These are phyloP conservation scores for Pangasius larnaudii DNA, from an alignment of 2,797 vertebrate species.

Conservation along the genomic window DNA sequence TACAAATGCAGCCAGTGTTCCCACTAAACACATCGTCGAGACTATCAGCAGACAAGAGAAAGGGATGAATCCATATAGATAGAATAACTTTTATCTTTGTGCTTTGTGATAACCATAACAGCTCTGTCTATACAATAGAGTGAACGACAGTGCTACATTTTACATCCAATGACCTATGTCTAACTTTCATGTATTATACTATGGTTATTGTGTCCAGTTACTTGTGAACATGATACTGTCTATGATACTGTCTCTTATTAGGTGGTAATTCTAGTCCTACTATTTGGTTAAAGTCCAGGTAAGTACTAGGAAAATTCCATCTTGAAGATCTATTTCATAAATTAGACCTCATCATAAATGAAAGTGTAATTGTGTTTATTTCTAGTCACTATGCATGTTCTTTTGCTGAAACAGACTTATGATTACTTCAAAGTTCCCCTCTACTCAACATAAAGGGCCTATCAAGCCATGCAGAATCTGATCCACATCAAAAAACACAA, in stretches of 20 bases:
- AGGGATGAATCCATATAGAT: not conserved
- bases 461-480: slow-evolving; percentile 49
- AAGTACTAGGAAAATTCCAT: not conserved
- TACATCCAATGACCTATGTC: not conserved
- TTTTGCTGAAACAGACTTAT: not conserved
- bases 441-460: not conserved
- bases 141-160: not conserved
- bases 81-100: not conserved
- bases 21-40: not conserved
- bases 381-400: not conserved
- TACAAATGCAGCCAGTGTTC: not conserved
- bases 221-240: not conserved
- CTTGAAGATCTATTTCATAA: not conserved
- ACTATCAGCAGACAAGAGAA: not conserved
- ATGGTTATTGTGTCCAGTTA: not conserved
- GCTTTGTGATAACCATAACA: not conserved
- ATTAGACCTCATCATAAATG: not conserved
- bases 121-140: not conserved
- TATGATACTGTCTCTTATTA: not conserved
- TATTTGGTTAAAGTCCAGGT: not conserved
- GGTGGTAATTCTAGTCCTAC: not conserved
- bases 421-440: not conserved
- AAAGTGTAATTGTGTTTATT: not conserved
- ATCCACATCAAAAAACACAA: slow-evolving; percentile 69
- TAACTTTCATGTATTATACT: not conserved